A percentile compares a stretch with the other conserved stretches of the same genome.
Evolutionary conservation across 2,888 invertebrate genomes (phyloP).

Genomic region (Falcaria lacertinaria): DNA sequence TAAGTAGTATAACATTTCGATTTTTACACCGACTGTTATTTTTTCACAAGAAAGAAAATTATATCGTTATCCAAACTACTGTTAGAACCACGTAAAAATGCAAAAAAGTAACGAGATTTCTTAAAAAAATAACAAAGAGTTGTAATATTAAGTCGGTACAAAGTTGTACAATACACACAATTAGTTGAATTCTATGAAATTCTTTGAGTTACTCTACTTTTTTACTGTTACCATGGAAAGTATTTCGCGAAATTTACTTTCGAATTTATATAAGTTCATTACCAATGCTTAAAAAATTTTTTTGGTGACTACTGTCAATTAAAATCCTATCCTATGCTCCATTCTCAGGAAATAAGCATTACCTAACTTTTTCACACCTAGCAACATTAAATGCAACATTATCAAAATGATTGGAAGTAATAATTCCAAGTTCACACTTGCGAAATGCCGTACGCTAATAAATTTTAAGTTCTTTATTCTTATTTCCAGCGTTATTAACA

Average conservation of each 20-base stretch:
- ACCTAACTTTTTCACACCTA: no score
- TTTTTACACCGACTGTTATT: no score
- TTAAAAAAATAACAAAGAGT: constrained; percentile 40
- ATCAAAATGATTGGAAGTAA: constrained; percentile 13
- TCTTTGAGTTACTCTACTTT: no score
- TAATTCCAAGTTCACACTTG: constrained; percentile 40
- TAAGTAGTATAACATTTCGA: no score
- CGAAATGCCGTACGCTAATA: constrained; percentile 25
- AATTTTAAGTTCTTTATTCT: constrained; percentile 30
- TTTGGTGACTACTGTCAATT: no score
- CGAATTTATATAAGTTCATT: no score
- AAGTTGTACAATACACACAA: constrained; percentile 39
- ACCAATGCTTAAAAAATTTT: no score
- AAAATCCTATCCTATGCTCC: no score
- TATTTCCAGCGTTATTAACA: constrained; percentile 55
- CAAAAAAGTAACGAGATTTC: constrained; percentile 34
- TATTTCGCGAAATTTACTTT: no score
- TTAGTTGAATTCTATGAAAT: constrained; percentile 15
- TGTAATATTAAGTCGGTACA: constrained; percentile 31
- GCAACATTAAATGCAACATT: constrained; percentile 6
- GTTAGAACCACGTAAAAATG: constrained; percentile 23
- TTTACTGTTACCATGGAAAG: no score
- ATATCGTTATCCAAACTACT: constrained; percentile 37
- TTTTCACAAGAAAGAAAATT: no score
- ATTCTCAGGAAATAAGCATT: no score